phyloP scores from a whole-genome alignment of 1,140 invertebrate species.

The Sinella curviseta region DNA sequence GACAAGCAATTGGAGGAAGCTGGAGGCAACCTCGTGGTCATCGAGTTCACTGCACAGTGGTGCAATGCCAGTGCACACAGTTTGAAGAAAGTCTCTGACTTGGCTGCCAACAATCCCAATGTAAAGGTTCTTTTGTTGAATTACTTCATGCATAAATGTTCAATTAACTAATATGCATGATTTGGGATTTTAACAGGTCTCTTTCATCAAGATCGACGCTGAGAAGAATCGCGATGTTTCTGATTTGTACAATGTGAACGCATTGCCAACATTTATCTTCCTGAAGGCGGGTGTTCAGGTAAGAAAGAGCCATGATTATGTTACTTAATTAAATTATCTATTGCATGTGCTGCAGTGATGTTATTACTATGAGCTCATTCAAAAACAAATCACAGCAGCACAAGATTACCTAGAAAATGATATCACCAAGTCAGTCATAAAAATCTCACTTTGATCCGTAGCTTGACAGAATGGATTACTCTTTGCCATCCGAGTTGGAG shows the following conservation, averaged over 20 bases:
- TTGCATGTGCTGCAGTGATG: no score
- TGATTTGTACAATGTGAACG: constrained; percentile 16
- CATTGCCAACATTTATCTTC: constrained; percentile 22
- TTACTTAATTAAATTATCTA: neutral
- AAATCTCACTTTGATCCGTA: neutral
- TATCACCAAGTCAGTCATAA: neutral
- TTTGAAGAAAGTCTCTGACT: constrained; percentile 24
- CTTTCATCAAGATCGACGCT: constrained; percentile 23
- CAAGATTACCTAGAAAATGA: neutral
- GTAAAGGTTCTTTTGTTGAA: neutral
- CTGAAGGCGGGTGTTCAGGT: constrained; percentile 26
- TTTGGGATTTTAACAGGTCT: neutral
- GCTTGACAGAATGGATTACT: constrained; percentile 28
- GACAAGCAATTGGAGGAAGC: constrained; percentile 21
- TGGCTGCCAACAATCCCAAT: constrained; percentile 22
- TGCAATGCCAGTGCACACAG: constrained; percentile 9
- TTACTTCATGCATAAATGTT: neutral
- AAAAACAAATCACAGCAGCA: no score
- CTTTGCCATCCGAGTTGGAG: constrained; percentile 26
- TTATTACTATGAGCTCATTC: no score
- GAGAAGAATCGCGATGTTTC: constrained; percentile 27
- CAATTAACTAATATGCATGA: neutral
- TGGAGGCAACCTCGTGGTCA: neutral
- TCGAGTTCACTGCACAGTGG: constrained; percentile 26
- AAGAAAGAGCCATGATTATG: neutral